These are phyloP conservation scores for Ardeotis arabs DNA, from an alignment of 2,113 vertebrate species.

Conservation along the genomic window DNA sequence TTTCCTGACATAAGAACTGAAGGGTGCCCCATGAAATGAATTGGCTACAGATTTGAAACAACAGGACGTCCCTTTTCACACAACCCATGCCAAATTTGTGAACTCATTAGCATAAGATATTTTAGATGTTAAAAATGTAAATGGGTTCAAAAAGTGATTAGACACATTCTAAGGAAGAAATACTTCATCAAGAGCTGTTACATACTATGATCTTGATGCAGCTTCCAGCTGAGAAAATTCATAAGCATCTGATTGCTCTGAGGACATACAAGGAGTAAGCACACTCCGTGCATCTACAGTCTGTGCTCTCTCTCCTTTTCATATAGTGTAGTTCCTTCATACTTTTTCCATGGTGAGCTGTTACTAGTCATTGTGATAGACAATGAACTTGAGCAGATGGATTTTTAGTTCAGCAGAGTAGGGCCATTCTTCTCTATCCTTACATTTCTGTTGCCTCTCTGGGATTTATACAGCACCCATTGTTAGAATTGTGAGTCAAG, in stretches of 20 bases:
- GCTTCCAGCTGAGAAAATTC: conserved; percentile 59
- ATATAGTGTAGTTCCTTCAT: neutral
- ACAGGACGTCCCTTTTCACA: conserved; percentile 43
- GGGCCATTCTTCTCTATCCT: neutral
- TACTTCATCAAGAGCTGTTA: conserved; percentile 57
- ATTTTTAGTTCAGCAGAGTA: neutral
- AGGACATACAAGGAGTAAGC: neutral
- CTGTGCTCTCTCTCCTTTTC: neutral
- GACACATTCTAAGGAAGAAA: conserved; percentile 36
- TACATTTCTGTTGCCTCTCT: neutral
- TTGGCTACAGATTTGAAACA: conserved; percentile 44
- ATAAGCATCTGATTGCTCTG: conserved; percentile 51
- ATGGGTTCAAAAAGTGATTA: conserved; percentile 65
- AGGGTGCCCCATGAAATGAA: neutral
- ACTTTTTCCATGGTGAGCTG: neutral
- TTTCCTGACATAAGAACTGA: neutral
- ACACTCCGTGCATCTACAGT: neutral
- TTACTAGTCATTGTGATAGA: neutral
- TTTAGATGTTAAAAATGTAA: conserved; percentile 63
- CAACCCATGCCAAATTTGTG: conserved; percentile 1
- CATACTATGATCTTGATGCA: conserved; percentile 44
- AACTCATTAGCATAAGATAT: conserved; percentile 43
- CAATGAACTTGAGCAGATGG: neutral
- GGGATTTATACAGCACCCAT: neutral
- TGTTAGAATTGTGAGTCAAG: neutral